Evolutionary conservation across 2,797 vertebrate genomes (phyloP).

Genomic region (Halcyon chelicuti): DNA sequence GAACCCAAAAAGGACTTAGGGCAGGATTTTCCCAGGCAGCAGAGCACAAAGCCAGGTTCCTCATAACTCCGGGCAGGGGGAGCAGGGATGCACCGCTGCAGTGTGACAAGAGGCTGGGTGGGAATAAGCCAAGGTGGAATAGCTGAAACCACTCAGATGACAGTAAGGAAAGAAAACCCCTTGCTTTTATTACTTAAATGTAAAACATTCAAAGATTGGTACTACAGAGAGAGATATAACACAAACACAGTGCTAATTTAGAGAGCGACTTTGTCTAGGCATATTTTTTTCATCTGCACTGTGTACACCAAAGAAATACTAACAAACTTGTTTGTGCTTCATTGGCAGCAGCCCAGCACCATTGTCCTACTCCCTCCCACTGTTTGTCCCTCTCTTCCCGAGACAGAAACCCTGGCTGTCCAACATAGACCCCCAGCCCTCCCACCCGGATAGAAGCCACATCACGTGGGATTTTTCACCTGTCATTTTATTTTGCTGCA

Average conservation of each 20-base stretch:
- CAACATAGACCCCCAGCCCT: fast-evolving
- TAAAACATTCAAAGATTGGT: background rate
- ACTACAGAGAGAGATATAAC: fast-evolving
- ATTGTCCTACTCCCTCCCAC: background rate
- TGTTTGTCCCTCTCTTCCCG: background rate
- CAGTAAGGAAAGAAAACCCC: background rate
- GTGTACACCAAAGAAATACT: background rate
- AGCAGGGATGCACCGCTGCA: background rate
- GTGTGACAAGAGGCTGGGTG: background rate
- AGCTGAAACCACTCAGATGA: background rate
- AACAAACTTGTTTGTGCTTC: fast-evolving
- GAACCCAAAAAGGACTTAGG: background rate
- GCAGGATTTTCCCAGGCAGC: background rate
- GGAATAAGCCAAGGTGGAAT: background rate
- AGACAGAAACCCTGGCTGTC: background rate
- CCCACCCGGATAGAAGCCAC: background rate
- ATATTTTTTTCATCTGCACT: background rate
- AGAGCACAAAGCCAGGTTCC: background rate
- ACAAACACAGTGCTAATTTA: fast-evolving
- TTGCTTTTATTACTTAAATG: background rate
- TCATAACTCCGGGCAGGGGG: fast-evolving
- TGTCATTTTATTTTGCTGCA: background rate
- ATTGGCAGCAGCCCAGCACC: background rate
- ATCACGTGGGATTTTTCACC: background rate
- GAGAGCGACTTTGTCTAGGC: background rate